A percentile compares a stretch with the other conserved stretches of the same genome.
Evolutionary conservation across 2,797 vertebrate genomes (phyloP).

Genomic region (Melanotaenia trifasciata): DNA sequence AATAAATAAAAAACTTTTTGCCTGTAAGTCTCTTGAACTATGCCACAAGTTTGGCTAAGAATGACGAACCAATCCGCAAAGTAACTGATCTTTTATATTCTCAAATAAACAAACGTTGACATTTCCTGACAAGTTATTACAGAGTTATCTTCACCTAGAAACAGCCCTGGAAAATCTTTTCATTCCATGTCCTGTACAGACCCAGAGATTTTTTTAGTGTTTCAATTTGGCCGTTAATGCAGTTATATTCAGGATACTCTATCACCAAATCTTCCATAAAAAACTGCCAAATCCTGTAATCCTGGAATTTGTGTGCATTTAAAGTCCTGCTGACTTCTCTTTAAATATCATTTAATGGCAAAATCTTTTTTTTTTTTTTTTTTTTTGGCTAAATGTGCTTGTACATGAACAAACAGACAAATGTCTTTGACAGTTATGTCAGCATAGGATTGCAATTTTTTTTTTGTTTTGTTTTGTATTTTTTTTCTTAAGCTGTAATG

Average conservation of each 20-base stretch:
- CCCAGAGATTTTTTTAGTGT: conserved; percentile 16
- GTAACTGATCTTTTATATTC: conserved; percentile 18
- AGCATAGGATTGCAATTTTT: conserved; percentile 2
- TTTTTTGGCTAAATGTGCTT: background rate
- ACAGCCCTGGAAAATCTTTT: conserved; percentile 57
- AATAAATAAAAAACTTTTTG: background rate
- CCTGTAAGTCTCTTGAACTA: conserved; percentile 34
- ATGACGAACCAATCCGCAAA: conserved; percentile 51
- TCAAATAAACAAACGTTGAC: conserved; percentile 47
- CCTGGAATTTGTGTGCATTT: conserved; percentile 17
- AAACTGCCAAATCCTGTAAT: conserved; percentile 1
- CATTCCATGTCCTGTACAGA: conserved; percentile 21
- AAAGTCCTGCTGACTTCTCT: conserved; percentile 5
- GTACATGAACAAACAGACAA: conserved; percentile 17
- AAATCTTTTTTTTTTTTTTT: conserved; percentile 3
- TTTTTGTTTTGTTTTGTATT: conserved; percentile 31
- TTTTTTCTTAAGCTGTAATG: conserved; percentile 13
- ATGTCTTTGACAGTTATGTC: conserved; percentile 2
- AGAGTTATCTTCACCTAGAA: conserved; percentile 41
- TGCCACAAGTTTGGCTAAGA: conserved; percentile 32
- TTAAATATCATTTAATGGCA: conserved; percentile 14
- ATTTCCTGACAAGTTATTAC: conserved; percentile 43
- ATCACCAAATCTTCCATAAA: conserved; percentile 9
- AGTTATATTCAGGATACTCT: conserved; percentile 26
- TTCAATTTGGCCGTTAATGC: conserved; percentile 23